These are phyloP conservation scores for Chrysopa pallens DNA, from an alignment of 1,140 invertebrate species.

Conservation along the genomic window DNA sequence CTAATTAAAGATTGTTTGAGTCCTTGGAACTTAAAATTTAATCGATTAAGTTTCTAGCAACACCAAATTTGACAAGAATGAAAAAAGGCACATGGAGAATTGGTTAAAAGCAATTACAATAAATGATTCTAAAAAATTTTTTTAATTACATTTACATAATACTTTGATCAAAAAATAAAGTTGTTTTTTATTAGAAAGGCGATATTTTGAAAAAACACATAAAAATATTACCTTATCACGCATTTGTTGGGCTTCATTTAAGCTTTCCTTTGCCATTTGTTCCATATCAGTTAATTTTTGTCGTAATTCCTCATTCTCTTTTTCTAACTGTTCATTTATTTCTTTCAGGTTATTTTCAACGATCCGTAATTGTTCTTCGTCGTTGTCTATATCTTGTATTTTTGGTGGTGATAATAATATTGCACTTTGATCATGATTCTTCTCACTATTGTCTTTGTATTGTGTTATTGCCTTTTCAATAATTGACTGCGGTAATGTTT, in stretches of 20 bases:
- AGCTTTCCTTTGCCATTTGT: constrained; percentile 24
- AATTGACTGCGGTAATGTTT: background rate
- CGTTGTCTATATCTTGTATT: background rate
- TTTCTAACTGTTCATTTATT: constrained; percentile 24
- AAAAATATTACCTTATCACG: constrained; percentile 15
- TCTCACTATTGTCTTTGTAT: background rate
- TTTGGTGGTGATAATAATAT: background rate
- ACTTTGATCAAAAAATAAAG: too few relatives aligned
- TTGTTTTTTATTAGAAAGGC: too few relatives aligned
- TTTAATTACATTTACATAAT: too few relatives aligned
- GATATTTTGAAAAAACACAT: too few relatives aligned
- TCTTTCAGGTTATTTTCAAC: constrained; percentile 16
- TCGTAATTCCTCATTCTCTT: constrained; percentile 23
- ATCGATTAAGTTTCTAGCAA: too few relatives aligned
- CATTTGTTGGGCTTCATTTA: constrained; percentile 23
- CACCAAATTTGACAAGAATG: too few relatives aligned
- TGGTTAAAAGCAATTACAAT: too few relatives aligned
- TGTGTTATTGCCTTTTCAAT: background rate
- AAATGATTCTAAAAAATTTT: too few relatives aligned
- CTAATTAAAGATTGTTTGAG: too few relatives aligned
- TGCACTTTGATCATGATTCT: background rate
- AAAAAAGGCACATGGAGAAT: too few relatives aligned
- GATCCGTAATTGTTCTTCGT: background rate
- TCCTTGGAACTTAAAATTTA: too few relatives aligned
- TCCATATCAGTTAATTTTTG: constrained; percentile 24